Percentiles rank a stretch among this genome's conserved stretches.
phyloP scores from a whole-genome alignment of 2,888 invertebrate species.

The Sinopyrophorus schimmeli region DNA sequence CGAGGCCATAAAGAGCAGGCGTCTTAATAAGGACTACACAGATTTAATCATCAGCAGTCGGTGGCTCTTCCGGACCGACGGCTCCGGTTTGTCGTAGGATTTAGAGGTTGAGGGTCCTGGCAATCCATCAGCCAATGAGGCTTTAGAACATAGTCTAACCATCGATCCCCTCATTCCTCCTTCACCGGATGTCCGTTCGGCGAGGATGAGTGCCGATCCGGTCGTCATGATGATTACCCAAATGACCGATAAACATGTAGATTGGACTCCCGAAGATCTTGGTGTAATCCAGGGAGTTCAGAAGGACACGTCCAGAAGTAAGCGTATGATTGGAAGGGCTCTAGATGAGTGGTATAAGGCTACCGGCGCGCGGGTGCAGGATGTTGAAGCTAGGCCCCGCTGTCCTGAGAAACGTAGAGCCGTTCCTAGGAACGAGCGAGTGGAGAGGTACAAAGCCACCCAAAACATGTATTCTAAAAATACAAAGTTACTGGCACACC shows the following conservation, averaged over 20 bases:
- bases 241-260: not conserved
- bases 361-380: not conserved
- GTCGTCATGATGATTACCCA: not conserved
- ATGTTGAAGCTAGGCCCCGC: not conserved
- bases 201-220: not conserved
- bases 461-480: not conserved
- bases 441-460: not conserved
- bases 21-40: not conserved
- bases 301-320: not conserved
- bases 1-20: constrained; percentile 5
- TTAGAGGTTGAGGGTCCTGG: too few species aligned
- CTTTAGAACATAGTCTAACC: not conserved
- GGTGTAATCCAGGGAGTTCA: not conserved
- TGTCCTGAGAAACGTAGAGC: too few species aligned
- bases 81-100: not conserved
- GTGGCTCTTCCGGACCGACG: not conserved
- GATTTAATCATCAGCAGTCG: not conserved
- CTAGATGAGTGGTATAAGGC: not conserved
- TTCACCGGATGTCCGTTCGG: not conserved
- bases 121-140: too few species aligned
- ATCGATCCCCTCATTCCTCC: not conserved
- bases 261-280: not conserved
- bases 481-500: not conserved
- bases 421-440: not conserved
- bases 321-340: not conserved